Conservation (phyloP, 2,113 vertebrate species). For the Acrocephalus arundinaceus region DNA sequence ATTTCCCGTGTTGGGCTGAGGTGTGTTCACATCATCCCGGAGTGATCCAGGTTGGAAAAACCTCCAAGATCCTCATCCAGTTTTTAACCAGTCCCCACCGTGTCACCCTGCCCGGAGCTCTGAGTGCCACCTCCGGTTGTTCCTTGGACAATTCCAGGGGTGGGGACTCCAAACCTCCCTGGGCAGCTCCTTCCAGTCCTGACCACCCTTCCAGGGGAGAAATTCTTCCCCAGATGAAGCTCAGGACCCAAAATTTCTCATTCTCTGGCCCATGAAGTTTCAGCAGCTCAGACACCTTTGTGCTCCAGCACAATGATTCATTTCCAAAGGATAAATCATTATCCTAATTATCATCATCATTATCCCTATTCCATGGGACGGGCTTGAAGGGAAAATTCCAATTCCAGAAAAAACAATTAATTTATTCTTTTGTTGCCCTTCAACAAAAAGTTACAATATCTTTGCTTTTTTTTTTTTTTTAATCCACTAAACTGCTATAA, state of each 20-base stretch:
- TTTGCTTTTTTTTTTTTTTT: neutral
- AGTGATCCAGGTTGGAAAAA: no score
- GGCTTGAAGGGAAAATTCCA: neutral
- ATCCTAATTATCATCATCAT: no score
- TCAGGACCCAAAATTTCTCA: neutral
- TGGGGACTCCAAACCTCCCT: neutral
- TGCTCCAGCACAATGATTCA: no score
- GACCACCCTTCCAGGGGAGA: no score
- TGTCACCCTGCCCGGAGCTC: no score
- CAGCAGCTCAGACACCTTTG: no score
- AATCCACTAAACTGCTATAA: no score
- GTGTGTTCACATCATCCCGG: no score
- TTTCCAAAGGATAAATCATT: neutral
- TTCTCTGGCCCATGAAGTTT: accelerated
- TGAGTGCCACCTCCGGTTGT: accelerated
- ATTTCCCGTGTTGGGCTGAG: no score
- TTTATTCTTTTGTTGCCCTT: neutral
- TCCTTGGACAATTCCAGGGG: neutral
- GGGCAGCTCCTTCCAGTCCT: neutral
- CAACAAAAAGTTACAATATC: neutral
- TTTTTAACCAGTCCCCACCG: no score
- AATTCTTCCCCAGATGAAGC: neutral
- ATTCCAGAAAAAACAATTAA: no score
- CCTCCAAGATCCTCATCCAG: accelerated
- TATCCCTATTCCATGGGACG: accelerated